A percentile compares a stretch with the other conserved stretches of the same genome.
phyloP scores from a whole-genome alignment of 2,113 vertebrate species.

The Copsychus sechellarum region DNA sequence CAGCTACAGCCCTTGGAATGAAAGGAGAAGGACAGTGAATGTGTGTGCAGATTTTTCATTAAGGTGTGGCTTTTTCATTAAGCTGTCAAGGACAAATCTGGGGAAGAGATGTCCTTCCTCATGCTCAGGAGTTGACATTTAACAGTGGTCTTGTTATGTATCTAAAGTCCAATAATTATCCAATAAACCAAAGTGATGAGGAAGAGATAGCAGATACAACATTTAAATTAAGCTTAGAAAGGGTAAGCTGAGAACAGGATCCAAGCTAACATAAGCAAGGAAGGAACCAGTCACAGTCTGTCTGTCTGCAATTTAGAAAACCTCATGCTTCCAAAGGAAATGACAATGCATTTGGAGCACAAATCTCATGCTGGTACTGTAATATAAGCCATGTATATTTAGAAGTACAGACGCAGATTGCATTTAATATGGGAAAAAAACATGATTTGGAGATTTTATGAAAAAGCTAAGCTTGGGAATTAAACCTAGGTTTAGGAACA shows the following conservation, averaged over 20 bases:
- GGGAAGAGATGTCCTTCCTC: neutral
- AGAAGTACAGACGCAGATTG: neutral
- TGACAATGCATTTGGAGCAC: neutral
- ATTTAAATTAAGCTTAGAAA: neutral
- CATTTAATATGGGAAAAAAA: neutral
- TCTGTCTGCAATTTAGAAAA: constrained; percentile 45
- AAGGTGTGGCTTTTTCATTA: neutral
- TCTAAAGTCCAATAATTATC: neutral
- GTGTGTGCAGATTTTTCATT: neutral
- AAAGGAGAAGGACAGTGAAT: neutral
- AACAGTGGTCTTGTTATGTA: neutral
- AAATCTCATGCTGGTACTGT: neutral
- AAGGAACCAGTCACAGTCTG: neutral
- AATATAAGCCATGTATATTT: neutral
- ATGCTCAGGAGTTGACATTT: neutral
- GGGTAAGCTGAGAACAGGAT: neutral
- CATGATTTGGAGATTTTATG: neutral
- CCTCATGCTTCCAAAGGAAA: neutral
- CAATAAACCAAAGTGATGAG: neutral
- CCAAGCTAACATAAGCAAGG: neutral
- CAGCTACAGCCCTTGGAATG: neutral
- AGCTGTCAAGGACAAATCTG: neutral
- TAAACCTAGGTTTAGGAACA: neutral
- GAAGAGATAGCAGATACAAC: neutral
- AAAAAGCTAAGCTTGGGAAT: neutral